Conservation (phyloP, 2,888 invertebrate species). For the Dendrolimus houi region DNA sequence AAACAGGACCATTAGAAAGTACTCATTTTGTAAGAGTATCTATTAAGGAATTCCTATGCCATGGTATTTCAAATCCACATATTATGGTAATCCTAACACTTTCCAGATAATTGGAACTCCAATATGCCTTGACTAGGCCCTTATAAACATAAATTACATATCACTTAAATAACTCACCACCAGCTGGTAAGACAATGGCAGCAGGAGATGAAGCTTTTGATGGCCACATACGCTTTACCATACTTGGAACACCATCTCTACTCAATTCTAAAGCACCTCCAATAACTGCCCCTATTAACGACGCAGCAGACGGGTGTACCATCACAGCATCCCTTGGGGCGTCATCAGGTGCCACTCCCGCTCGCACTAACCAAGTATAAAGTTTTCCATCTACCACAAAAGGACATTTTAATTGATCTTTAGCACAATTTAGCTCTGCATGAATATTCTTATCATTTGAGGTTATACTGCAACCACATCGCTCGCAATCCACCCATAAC, state of each 20-base stretch:
- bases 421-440: constrained; percentile 63
- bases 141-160: too few relatives aligned
- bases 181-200: constrained; percentile 58
- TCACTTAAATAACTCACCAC: constrained; percentile 31
- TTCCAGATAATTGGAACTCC: too few relatives aligned
- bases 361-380: constrained; percentile 54
- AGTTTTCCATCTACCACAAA: constrained; percentile 45
- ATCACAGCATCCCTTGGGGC: constrained; percentile 55
- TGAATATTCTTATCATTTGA: constrained; percentile 78
- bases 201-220: constrained; percentile 60
- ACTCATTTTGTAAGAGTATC: too few relatives aligned
- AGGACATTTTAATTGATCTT: constrained; percentile 61
- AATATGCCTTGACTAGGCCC: too few relatives aligned
- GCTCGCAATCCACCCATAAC: constrained; percentile 79
- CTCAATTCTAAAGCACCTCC: constrained; percentile 49
- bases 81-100: too few relatives aligned
- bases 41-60: too few relatives aligned
- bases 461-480: constrained; percentile 72
- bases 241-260: constrained; percentile 49
- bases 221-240: constrained; percentile 66
- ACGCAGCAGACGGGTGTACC: constrained; percentile 55
- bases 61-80: too few relatives aligned
- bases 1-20: too few relatives aligned
- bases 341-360: constrained; percentile 44
- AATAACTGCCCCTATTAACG: constrained; percentile 54